phyloP scores from a whole-genome alignment of 1,140 invertebrate genomes.

The Vanessa atalanta region DNA sequence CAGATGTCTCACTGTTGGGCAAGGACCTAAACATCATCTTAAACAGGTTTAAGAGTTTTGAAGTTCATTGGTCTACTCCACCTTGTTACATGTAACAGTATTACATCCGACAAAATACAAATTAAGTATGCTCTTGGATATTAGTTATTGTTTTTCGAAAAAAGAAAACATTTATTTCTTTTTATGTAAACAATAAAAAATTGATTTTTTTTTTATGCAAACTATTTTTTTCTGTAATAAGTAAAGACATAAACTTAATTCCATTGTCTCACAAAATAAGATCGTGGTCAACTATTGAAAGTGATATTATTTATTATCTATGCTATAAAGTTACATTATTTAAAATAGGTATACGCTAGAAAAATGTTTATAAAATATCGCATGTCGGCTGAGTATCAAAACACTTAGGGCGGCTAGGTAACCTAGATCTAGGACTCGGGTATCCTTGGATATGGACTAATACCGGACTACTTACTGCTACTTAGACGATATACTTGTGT shows the following conservation, averaged over 20 bases:
- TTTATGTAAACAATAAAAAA: too few species aligned
- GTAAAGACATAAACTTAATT: background rate
- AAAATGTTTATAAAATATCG: constrained; percentile 42
- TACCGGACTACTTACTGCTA: constrained; percentile 13
- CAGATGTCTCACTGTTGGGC: too few species aligned
- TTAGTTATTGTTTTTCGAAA: too few species aligned
- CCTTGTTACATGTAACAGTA: too few species aligned
- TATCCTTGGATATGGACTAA: constrained; percentile 29
- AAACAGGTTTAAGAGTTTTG: too few species aligned
- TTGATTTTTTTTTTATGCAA: background rate
- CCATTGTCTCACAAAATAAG: background rate
- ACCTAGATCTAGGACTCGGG: constrained; percentile 26
- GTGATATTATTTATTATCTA: background rate
- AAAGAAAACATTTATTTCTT: too few species aligned
- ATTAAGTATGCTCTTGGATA: too few species aligned
- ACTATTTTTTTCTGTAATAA: background rate
- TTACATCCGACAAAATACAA: too few species aligned
- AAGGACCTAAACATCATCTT: too few species aligned
- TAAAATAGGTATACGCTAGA: constrained; percentile 18
- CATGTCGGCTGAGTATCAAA: constrained; percentile 31
- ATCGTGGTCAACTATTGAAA: background rate
- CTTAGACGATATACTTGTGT: constrained; percentile 22
- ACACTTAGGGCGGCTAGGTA: constrained; percentile 31
- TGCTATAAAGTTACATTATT: constrained; percentile 14
- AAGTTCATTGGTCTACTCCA: too few species aligned